Evolutionary conservation across 2,888 invertebrate genomes (phyloP).

Genomic region (Spilarctia lutea): DNA sequence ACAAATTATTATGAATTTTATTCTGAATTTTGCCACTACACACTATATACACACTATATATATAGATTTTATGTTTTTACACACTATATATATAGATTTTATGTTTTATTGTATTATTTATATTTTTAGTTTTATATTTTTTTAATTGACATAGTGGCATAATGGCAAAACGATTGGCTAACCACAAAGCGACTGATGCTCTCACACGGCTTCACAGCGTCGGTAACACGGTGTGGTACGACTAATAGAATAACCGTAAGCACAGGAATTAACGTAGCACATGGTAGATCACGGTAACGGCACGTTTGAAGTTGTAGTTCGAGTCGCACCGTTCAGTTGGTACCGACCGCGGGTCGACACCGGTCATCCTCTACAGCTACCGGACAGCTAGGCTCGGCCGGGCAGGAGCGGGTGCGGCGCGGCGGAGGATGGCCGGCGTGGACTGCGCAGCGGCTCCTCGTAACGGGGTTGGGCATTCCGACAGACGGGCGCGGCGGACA

Average conservation of each 20-base stretch:
- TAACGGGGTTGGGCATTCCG: constrained; percentile 11
- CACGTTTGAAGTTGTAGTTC: constrained; percentile 42
- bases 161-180: constrained; percentile 69
- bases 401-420: neutral
- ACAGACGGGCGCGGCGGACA: constrained; percentile 59
- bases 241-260: constrained; percentile 44
- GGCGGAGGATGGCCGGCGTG: constrained; percentile 6
- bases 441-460: constrained; percentile 2
- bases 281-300: constrained; percentile 37
- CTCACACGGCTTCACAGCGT: constrained; percentile 66
- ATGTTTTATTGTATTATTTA: constrained; percentile 54
- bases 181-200: constrained; percentile 61
- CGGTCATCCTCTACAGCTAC: constrained; percentile 21
- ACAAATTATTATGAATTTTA: constrained; percentile 46
- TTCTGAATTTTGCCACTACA: constrained; percentile 53
- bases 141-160: constrained; percentile 82
- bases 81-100: constrained; percentile 51
- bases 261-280: constrained; percentile 36
- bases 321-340: constrained; percentile 18
- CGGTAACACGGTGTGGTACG: constrained; percentile 44
- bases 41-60: constrained; percentile 45
- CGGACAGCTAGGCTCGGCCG: neutral
- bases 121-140: constrained; percentile 53
- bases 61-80: constrained; percentile 56
- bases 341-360: constrained; percentile 16